These are phyloP conservation scores for Pseudochirops corinnae DNA, from an alignment of 2,797 vertebrate genomes.

Conservation along the genomic window DNA sequence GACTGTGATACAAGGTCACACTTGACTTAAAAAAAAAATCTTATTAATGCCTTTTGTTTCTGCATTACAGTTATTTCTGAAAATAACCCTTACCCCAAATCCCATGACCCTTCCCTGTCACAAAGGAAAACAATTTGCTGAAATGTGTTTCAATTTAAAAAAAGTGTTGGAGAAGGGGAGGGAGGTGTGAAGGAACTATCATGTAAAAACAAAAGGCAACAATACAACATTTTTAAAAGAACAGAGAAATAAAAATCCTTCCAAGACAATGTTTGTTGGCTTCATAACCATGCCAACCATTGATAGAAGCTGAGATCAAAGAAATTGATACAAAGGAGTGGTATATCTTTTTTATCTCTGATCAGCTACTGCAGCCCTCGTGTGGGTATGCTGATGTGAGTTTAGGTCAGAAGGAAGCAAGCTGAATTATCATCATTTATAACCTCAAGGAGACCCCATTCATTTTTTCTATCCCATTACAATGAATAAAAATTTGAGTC, in stretches of 20 bases:
- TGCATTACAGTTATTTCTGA: background rate
- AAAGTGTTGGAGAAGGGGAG: background rate
- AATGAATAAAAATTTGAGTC: constrained; percentile 41
- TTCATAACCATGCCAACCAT: background rate
- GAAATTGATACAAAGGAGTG: background rate
- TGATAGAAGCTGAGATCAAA: background rate
- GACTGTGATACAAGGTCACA: background rate
- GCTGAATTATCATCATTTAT: constrained; percentile 6
- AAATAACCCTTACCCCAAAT: background rate
- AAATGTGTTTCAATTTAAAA: background rate
- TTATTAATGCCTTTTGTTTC: background rate
- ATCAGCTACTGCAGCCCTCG: background rate
- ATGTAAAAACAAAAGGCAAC: constrained; percentile 5
- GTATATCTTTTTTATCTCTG: background rate
- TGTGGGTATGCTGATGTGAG: background rate
- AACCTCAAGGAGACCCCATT: background rate
- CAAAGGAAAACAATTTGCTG: background rate
- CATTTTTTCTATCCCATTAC: background rate
- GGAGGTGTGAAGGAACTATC: background rate
- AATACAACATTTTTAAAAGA: background rate
- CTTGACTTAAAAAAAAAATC: background rate
- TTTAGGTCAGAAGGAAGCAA: background rate
- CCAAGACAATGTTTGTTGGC: background rate
- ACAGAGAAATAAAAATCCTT: background rate
- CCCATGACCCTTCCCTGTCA: background rate